Evolutionary conservation across 37 sponge, comb jelly and placozoan species (phyloP).

Genomic region (Halisarca cf. caerulea): DNA sequence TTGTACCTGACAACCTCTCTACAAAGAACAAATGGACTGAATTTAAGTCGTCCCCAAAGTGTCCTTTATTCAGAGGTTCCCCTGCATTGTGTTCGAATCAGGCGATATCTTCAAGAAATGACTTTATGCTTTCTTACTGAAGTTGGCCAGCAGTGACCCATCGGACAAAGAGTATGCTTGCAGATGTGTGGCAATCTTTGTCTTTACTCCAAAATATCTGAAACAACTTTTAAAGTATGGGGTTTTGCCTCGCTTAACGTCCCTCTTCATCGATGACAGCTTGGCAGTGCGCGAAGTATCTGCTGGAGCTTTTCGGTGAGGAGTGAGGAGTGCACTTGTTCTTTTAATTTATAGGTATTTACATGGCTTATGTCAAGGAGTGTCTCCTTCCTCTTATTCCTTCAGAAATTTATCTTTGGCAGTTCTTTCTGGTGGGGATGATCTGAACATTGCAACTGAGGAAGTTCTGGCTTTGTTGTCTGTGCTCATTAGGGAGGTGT

Average conservation of each 20-base stretch:
- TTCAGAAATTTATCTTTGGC: background rate
- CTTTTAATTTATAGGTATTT: background rate
- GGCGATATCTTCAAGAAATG: no score
- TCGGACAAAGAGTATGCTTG: background rate
- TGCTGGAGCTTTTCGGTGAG: slow-evolving; percentile 15
- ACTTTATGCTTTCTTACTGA: no score
- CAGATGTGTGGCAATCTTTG: background rate
- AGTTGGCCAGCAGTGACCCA: background rate
- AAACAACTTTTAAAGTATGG: background rate
- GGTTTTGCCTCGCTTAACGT: background rate
- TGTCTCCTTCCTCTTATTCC: no score
- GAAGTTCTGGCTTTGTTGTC: background rate
- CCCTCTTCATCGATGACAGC: background rate
- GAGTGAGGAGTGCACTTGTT: background rate
- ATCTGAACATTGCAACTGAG: background rate
- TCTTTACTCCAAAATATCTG: background rate
- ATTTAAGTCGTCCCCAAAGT: no score
- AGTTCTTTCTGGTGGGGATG: background rate
- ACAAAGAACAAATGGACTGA: no score
- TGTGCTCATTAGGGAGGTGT: slow-evolving; percentile 19
- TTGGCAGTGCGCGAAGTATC: background rate
- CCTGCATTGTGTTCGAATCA: no score
- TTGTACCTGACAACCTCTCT: no score
- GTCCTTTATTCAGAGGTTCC: no score
- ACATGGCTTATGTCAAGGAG: no score